Evolutionary conservation across 1,140 invertebrate species (phyloP).

Genomic region (Zaprionus africanus): DNA sequence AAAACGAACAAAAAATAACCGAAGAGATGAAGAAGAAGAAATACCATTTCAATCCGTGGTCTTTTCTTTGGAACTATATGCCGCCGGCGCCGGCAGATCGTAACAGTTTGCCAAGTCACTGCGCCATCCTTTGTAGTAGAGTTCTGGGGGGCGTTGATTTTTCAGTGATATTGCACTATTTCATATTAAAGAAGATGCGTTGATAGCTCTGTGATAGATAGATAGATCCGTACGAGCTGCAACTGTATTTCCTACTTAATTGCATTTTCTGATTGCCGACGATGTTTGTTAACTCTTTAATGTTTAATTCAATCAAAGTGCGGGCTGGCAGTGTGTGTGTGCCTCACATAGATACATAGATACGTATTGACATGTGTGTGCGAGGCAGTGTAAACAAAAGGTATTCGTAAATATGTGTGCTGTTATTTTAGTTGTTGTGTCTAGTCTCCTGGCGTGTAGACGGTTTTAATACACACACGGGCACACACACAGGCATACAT

Average conservation of each 20-base stretch:
- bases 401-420: conserved; percentile 38
- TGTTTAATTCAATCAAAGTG: conserved; percentile 54
- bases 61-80: conserved; percentile 67
- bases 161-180: conserved; percentile 78
- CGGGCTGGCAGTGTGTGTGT: conserved; percentile 2
- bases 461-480: conserved; percentile 47
- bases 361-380: conserved; percentile 1
- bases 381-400: conserved; percentile 48
- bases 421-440: conserved; percentile 72
- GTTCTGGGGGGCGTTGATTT: conserved; percentile 72
- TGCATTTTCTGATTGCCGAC: conserved; percentile 42
- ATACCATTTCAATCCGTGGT: neutral
- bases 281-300: conserved; percentile 5
- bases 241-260: conserved; percentile 45
- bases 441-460: conserved; percentile 63
- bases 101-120: conserved; percentile 51
- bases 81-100: conserved; percentile 59
- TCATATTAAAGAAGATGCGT: neutral
- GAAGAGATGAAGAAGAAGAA: conserved; percentile 16
- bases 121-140: conserved; percentile 17
- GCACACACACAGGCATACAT: neutral
- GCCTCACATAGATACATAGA: conserved; percentile 10
- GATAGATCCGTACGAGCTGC: conserved; percentile 8
- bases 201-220: conserved; percentile 1
- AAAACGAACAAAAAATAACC: neutral